phyloP scores from a whole-genome alignment of 2,113 vertebrate genomes.

The Paraplagusia blochii region DNA sequence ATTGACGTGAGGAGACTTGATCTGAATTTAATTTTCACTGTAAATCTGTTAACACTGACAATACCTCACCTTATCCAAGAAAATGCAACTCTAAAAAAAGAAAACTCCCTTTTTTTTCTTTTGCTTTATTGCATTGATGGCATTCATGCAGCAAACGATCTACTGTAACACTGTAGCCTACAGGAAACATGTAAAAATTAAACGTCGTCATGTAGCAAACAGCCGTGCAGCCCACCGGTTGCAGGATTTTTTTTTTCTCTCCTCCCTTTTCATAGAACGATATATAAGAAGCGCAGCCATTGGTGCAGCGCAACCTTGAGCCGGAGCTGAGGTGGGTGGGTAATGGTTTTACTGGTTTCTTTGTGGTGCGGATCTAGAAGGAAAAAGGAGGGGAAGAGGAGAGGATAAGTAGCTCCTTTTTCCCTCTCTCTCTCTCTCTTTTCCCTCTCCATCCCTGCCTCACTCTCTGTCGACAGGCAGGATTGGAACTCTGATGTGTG shows the following conservation, averaged over 20 bases:
- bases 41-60: too few species aligned
- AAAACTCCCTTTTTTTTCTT: neutral
- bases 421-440: conserved; percentile 2
- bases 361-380: conserved; percentile 37
- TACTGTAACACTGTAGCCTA: conserved; percentile 21
- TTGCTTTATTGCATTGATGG: conserved; percentile 2
- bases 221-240: conserved; percentile 36
- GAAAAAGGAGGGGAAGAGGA: conserved; percentile 25
- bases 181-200: conserved; percentile 36
- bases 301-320: conserved; percentile 59
- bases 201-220: conserved; percentile 22
- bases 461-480: conserved; percentile 65
- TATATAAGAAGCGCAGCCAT: conserved; percentile 31
- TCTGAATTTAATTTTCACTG: too few species aligned
- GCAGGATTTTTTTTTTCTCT: conserved; percentile 15
- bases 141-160: conserved; percentile 13
- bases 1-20: neutral
- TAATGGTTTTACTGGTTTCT: conserved; percentile 65
- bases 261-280: conserved; percentile 37
- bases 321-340: conserved; percentile 41
- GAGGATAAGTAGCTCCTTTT: conserved; percentile 17
- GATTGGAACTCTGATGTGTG: conserved; percentile 56
- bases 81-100: too few species aligned
- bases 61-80: too few species aligned
- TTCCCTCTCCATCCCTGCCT: conserved; percentile 30